Conservation (phyloP, 2,888 invertebrate species). For the Toxonevra muliebris region DNA sequence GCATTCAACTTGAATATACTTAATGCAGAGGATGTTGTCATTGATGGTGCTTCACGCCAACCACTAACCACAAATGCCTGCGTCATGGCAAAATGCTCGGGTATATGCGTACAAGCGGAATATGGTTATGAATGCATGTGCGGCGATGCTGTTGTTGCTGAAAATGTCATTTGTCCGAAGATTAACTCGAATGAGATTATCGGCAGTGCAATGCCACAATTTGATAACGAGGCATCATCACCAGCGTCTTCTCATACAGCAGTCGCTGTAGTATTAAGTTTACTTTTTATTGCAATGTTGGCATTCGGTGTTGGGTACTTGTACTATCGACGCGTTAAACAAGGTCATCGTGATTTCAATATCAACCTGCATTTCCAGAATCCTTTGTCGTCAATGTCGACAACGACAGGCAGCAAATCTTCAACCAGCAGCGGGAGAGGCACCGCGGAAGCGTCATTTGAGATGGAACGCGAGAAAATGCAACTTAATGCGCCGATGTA, state of each 20-base stretch:
- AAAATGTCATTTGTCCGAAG: constrained; percentile 57
- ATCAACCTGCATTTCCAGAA: constrained; percentile 65
- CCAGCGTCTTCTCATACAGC: constrained; percentile 34
- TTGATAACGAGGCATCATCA: constrained; percentile 1
- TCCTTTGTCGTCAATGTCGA: constrained; percentile 52
- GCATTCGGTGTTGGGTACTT: constrained; percentile 51
- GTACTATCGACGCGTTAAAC: constrained; percentile 57
- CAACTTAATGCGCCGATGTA: constrained; percentile 51
- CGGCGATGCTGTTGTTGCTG: constrained; percentile 61
- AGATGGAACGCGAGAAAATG: constrained; percentile 39
- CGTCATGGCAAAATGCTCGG: constrained; percentile 67
- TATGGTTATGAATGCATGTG: constrained; percentile 69
- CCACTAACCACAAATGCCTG: constrained; percentile 67
- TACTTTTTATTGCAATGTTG: constrained; percentile 40
- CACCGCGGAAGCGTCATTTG: constrained; percentile 27
- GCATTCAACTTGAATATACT: constrained; percentile 64
- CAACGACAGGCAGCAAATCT: constrained; percentile 22
- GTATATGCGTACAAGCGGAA: constrained; percentile 71
- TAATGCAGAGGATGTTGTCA: constrained; percentile 67
- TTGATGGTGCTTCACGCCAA: constrained; percentile 70
- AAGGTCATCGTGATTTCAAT: constrained; percentile 67
- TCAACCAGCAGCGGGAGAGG: constrained; percentile 36
- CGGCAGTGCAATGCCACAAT: constrained; percentile 31
- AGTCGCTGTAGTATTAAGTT: constrained; percentile 31
- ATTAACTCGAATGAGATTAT: constrained; percentile 45